A percentile compares a stretch with the other conserved stretches of the same genome.
Evolutionary conservation across 2,797 vertebrate species (phyloP).

Genomic region (Syngnathus acus): DNA sequence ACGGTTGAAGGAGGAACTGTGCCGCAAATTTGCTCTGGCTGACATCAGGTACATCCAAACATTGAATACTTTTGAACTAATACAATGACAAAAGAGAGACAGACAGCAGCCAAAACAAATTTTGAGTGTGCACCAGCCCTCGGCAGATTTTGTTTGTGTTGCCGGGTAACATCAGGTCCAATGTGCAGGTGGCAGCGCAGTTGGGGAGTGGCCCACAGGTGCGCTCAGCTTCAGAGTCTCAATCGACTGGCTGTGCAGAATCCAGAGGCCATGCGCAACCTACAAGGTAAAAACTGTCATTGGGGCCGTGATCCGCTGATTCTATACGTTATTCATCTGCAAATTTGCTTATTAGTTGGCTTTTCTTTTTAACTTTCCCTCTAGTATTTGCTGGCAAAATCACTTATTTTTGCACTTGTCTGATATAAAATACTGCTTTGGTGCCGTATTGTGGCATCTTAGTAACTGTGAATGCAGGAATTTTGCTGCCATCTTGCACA

Average conservation of each 20-base stretch:
- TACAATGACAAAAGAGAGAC: background rate
- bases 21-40: constrained; percentile 71
- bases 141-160: background rate
- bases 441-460: no score
- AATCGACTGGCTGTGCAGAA: constrained; percentile 82
- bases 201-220: constrained; percentile 89
- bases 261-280: constrained; percentile 75
- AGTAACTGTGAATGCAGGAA: no score
- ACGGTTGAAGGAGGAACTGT: constrained; percentile 79
- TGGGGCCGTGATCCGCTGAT: background rate
- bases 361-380: no score
- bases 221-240: constrained; percentile 88
- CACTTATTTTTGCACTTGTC: no score
- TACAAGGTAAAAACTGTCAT: constrained; percentile 73
- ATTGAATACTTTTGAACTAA: background rate
- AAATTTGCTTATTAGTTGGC: no score
- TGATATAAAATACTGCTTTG: no score
- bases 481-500: no score
- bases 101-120: background rate
- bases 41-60: constrained; percentile 79
- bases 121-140: background rate
- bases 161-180: constrained; percentile 2
- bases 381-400: no score
- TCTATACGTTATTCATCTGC: background rate
- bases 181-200: constrained; percentile 89